Conservation (phyloP, 2,888 invertebrate genomes). For the Eupeodes luniger region DNA sequence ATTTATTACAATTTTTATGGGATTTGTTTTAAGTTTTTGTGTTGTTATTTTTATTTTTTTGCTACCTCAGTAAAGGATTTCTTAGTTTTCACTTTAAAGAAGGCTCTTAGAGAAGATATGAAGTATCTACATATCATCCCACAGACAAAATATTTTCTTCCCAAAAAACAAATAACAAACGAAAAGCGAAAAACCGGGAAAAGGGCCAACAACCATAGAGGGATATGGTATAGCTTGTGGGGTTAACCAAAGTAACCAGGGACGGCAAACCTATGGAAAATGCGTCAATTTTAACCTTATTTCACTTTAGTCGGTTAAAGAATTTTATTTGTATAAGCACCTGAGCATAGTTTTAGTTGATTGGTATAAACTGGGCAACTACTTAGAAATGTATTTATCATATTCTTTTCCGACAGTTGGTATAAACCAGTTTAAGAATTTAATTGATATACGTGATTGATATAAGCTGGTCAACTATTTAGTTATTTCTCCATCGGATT, state of each 20-base stretch:
- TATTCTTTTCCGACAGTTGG: too few species aligned
- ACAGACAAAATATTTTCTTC: slow-evolving; percentile 56
- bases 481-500: too few species aligned
- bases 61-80: background rate
- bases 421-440: too few species aligned
- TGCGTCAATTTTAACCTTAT: background rate
- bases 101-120: slow-evolving; percentile 47
- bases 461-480: too few species aligned
- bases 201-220: slow-evolving; percentile 34
- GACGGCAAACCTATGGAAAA: background rate
- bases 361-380: too few species aligned
- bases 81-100: slow-evolving; percentile 27
- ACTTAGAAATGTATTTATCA: too few species aligned
- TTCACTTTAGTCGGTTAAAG: too few species aligned
- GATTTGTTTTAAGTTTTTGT: slow-evolving; percentile 56
- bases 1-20: slow-evolving; percentile 71
- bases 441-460: too few species aligned
- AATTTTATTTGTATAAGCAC: too few species aligned
- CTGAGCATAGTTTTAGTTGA: too few species aligned
- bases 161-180: slow-evolving; percentile 48
- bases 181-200: slow-evolving; percentile 25
- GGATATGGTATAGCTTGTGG: slow-evolving; percentile 10
- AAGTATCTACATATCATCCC: slow-evolving; percentile 60
- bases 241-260: background rate
- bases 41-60: slow-evolving; percentile 17